Percentiles rank a stretch among this genome's conserved stretches.
Conservation (phyloP, 53 echinoderm and acorn worm species). For the Echinarachnius parma region DNA sequence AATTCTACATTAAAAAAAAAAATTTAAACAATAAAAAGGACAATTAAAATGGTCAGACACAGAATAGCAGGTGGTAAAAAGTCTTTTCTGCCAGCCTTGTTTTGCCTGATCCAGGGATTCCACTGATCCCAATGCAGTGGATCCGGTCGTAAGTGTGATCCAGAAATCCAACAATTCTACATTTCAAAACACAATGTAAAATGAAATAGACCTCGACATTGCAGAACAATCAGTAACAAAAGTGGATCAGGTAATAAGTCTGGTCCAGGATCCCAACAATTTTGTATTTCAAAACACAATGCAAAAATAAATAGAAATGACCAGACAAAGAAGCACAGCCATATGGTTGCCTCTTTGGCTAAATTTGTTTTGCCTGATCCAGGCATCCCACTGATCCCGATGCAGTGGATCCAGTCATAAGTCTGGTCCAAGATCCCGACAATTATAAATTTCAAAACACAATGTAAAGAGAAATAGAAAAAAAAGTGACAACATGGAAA, state of each 20-base stretch:
- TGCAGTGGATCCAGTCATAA: slow-evolving; percentile 58
- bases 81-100: slow-evolving; percentile 73
- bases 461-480: not conserved
- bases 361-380: slow-evolving; percentile 89
- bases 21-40: too few species aligned
- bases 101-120: slow-evolving; percentile 80
- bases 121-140: slow-evolving; percentile 62
- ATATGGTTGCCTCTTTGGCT: slow-evolving; percentile 74
- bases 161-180: slow-evolving; percentile 48
- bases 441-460: slow-evolving; percentile 17
- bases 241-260: too few species aligned
- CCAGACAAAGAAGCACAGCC: slow-evolving; percentile 53
- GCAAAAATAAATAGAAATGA: too few species aligned
- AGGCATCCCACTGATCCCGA: slow-evolving; percentile 87
- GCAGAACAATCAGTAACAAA: not conserved
- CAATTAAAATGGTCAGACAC: slow-evolving; percentile 53
- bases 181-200: too few species aligned
- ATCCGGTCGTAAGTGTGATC: slow-evolving; percentile 43
- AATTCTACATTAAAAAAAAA: too few species aligned
- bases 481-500: too few species aligned
- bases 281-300: too few species aligned
- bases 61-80: slow-evolving; percentile 46
- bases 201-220: not conserved
- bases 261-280: slow-evolving; percentile 63
- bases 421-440: slow-evolving; percentile 58